Conservation (phyloP, 2,113 vertebrate genomes). For the Tichodroma muraria region DNA sequence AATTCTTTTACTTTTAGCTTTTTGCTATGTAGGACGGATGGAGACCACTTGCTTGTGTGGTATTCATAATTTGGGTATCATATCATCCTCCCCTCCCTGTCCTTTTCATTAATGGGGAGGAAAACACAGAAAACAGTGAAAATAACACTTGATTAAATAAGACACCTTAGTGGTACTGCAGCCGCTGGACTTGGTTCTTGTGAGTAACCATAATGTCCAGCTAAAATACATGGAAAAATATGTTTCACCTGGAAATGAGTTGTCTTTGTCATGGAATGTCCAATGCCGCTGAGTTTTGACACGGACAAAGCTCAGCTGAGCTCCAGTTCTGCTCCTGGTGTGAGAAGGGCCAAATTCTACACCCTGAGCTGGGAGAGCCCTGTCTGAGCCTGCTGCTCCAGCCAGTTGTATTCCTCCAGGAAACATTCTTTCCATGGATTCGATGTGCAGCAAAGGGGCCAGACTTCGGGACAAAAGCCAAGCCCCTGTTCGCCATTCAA, state of each 20-base stretch:
- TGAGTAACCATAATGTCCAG: neutral
- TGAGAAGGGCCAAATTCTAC: neutral
- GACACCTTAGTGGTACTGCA: neutral
- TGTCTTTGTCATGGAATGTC: neutral
- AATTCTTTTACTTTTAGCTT: neutral
- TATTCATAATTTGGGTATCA: neutral
- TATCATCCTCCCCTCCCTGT: neutral
- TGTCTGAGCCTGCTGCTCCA: neutral
- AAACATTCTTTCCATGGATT: fast-evolving
- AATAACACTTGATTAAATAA: neutral
- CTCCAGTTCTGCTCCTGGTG: neutral
- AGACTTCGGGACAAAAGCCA: neutral
- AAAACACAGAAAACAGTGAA: neutral
- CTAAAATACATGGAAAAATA: neutral
- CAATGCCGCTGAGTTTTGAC: neutral
- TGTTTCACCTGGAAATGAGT: neutral
- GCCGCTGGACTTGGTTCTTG: neutral
- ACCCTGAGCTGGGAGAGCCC: neutral
- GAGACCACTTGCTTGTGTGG: neutral
- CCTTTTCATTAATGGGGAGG: neutral
- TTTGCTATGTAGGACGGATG: neutral
- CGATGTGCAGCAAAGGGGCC: neutral
- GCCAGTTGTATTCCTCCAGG: neutral
- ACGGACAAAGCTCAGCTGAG: neutral
- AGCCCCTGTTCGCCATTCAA: neutral